These are phyloP conservation scores for Agrochola litura DNA, from an alignment of 2,888 invertebrate species.

Conservation along the genomic window DNA sequence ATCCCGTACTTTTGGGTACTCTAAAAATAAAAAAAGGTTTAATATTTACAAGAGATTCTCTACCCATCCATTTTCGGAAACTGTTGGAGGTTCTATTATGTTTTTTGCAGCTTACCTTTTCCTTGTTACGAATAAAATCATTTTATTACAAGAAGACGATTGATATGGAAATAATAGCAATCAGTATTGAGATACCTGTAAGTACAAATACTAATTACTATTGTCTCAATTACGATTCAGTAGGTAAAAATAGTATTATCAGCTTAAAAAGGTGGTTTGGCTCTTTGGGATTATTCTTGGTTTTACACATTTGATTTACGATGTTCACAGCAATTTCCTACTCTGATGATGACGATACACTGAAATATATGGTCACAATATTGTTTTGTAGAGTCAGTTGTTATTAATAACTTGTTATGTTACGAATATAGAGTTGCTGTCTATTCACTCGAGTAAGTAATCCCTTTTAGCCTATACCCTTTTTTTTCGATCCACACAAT, in stretches of 20 bases:
- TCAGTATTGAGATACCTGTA: not conserved
- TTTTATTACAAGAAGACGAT: not conserved
- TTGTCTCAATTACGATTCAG: not conserved
- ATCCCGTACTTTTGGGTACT: constrained; percentile 17
- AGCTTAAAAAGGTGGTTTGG: not conserved
- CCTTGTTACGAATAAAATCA: not conserved
- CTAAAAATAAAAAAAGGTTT: constrained; percentile 43
- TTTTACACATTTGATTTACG: not conserved
- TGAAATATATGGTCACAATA: not conserved
- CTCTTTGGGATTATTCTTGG: no score
- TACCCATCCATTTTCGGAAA: constrained; percentile 29
- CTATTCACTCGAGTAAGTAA: not conserved
- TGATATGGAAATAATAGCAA: not conserved
- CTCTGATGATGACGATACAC: not conserved
- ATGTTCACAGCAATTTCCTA: not conserved
- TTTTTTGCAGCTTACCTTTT: constrained; percentile 12
- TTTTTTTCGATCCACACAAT: no score
- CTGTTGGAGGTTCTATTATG: not conserved
- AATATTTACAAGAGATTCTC: constrained; percentile 35
- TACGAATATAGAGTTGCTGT: not conserved
- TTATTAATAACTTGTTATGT: not conserved
- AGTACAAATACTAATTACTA: not conserved
- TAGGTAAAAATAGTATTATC: not conserved
- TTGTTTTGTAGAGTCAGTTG: no score
- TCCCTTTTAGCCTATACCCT: not conserved